These are phyloP conservation scores for Iguana delicatissima DNA, from an alignment of 2,797 vertebrate genomes.

Conservation along the genomic window DNA sequence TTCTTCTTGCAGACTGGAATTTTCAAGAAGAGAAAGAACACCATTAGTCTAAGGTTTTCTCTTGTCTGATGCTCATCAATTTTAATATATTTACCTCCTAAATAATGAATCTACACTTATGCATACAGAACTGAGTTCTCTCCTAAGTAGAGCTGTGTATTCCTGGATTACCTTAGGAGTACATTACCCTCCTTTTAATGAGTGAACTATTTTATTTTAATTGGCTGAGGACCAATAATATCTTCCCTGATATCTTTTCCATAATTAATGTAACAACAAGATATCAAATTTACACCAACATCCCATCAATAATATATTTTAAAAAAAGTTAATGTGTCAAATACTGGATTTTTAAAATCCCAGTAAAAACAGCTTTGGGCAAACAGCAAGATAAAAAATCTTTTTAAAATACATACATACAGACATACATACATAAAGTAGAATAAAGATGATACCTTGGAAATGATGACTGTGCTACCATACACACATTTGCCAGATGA, in stretches of 20 bases:
- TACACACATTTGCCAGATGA: neutral
- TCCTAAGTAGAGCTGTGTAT: neutral
- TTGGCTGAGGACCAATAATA: neutral
- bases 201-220: neutral
- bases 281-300: neutral
- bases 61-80: neutral
- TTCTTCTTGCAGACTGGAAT: neutral
- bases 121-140: neutral
- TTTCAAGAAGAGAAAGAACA: neutral
- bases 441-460: neutral
- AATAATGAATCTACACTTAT: conserved; percentile 31
- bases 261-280: neutral
- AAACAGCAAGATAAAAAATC: neutral
- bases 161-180: neutral
- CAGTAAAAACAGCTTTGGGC: neutral
- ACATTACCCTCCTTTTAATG: conserved; percentile 3
- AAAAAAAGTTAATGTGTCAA: conserved; percentile 11
- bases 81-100: conserved; percentile 1
- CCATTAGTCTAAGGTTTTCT: conserved; percentile 10
- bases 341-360: neutral
- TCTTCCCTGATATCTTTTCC: neutral
- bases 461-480: neutral
- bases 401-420: neutral
- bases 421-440: neutral
- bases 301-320: neutral